Evolutionary conservation across 2,113 vertebrate species (phyloP), one percentile per base, ranked within the genome.

Genomic region (Dromas ardeola): DNA sequence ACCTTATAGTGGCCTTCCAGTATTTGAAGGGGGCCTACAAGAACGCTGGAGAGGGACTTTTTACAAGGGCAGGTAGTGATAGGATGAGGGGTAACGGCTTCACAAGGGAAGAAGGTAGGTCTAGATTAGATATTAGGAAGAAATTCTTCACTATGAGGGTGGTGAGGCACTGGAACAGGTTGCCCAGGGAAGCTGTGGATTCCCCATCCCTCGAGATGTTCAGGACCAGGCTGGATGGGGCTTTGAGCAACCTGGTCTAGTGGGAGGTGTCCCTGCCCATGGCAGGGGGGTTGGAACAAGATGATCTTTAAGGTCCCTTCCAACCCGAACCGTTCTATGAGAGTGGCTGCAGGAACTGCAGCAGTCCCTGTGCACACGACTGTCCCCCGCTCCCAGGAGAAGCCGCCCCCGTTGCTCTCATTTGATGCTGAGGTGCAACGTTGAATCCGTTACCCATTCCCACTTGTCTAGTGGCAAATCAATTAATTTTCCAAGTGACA

Each of bases 401-500:
- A 83, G n/a, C 10, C 65, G 20, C 43, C 52, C 52, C 49, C 0
- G 0, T 9, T 76, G 79, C 63, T 77, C 53, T 86, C 43, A 22
- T 36, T 13, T 16, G 50, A 70, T 36, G 36, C 58, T 43, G 43
- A 6, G 10, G 34, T 80, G n/a, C 59, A 32, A 27, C 1, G 4
- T 50, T 71, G 52, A 18, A 42, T 83, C 61, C 1, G 4, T 63
- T 18, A 47, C 49, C 10, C 63, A 40, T 15, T 18, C 40, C 59
- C 2, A 1, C 71, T 62, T 78, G 6, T 56, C 53, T 52, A 81
- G 42, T 3, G 3, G 78, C 78, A 86, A 56, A 73, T 34, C 10
- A 9, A 82, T 87, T 93, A 34, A 81, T 94, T 95, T 96, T 91
- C 70, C 82, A 82, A 93, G 77, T 76, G 65, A 88, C 74, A 55